A percentile compares a stretch with the other conserved stretches of the same genome.
Conservation (phyloP, 2,888 invertebrate genomes). For the Trisateles emortualis region DNA sequence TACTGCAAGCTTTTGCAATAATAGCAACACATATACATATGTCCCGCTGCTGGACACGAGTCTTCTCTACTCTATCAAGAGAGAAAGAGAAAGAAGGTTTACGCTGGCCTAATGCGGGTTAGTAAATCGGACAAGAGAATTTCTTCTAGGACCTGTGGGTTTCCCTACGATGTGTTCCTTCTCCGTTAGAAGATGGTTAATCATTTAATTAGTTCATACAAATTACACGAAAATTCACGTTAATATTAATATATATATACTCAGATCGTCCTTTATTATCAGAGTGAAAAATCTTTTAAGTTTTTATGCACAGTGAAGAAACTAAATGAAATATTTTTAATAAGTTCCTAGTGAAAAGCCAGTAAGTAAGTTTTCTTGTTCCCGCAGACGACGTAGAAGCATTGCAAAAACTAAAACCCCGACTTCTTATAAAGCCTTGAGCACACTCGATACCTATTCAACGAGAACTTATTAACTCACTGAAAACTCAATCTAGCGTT, state of each 20-base stretch:
- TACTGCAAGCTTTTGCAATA: neutral
- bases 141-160: too few species aligned
- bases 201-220: too few species aligned
- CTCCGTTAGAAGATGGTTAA: too few species aligned
- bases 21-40: too few species aligned
- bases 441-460: constrained; percentile 21
- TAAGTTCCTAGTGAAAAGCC: constrained; percentile 21
- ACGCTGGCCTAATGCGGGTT: too few species aligned
- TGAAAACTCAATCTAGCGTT: constrained; percentile 18
- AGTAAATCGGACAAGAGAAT: too few species aligned
- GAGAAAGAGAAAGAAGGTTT: too few species aligned
- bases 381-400: constrained; percentile 18
- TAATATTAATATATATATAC: neutral
- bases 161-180: too few species aligned
- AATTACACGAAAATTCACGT: too few species aligned
- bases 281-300: neutral
- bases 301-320: neutral
- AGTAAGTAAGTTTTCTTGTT: constrained; percentile 44
- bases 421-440: constrained; percentile 22
- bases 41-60: too few species aligned
- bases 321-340: constrained; percentile 28
- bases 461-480: constrained; percentile 16
- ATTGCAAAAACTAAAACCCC: constrained; percentile 33
- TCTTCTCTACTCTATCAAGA: too few species aligned
- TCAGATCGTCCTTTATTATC: neutral